Evolutionary conservation across 2,888 invertebrate genomes (phyloP).

Genomic region (Microdon myrmicae): DNA sequence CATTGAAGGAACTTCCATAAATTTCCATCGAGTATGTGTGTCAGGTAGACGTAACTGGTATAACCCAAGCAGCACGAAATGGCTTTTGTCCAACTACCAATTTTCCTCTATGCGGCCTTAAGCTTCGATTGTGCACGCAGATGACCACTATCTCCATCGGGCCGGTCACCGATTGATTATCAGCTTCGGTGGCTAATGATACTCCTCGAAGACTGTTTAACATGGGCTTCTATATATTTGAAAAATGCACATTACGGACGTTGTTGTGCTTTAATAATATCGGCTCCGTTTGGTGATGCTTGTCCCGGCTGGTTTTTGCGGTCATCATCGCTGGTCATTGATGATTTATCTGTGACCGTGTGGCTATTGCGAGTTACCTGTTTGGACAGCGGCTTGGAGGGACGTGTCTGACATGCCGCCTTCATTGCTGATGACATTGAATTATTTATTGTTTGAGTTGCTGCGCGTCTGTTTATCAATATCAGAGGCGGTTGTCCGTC

Average conservation of each 20-base stretch:
- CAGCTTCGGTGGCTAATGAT: slow-evolving; percentile 36
- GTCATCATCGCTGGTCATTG: slow-evolving; percentile 21
- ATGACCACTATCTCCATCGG: slow-evolving; percentile 6
- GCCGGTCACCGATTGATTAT: slow-evolving; percentile 36
- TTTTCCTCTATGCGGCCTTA: too few species aligned
- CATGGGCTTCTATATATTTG: slow-evolving; percentile 43
- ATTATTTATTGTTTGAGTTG: slow-evolving; percentile 40
- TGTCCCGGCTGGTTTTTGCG: slow-evolving; percentile 20
- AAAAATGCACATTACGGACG: slow-evolving; percentile 26
- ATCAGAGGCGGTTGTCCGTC: too few species aligned
- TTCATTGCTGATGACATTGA: slow-evolving; percentile 38
- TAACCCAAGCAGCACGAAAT: too few species aligned
- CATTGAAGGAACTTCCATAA: slow-evolving; percentile 22
- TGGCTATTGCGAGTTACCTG: slow-evolving; percentile 9
- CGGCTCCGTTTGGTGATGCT: too few species aligned
- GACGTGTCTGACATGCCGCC: too few species aligned
- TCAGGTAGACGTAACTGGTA: slow-evolving; percentile 15
- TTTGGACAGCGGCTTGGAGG: slow-evolving; percentile 4
- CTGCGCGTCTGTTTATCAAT: slow-evolving; percentile 29
- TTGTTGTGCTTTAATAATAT: slow-evolving; percentile 22
- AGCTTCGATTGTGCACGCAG: slow-evolving; percentile 20
- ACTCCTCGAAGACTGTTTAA: slow-evolving; percentile 32
- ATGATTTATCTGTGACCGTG: slow-evolving; percentile 27
- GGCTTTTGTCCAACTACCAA: too few species aligned
- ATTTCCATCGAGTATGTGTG: slow-evolving; percentile 43